Evolutionary conservation across 1,140 invertebrate genomes (phyloP), one percentile per base, ranked within the genome.

Genomic region (Leptinotarsa texana): DNA sequence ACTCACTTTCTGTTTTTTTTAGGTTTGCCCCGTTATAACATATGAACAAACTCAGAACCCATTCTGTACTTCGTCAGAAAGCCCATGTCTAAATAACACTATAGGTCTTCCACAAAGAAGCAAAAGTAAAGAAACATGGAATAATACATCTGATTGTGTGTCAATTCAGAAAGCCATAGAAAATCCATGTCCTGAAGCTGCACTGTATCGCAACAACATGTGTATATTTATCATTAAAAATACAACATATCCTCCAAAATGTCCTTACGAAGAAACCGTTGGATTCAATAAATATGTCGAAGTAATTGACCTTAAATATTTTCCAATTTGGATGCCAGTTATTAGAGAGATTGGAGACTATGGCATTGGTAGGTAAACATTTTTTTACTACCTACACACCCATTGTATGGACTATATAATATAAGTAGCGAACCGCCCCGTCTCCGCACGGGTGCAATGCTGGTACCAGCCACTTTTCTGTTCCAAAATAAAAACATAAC

Each of bases 261-360:
- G 77, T 75, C 75, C 75, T 11, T 79, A 76, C 49, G 62, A 74
- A 49, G 70, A 51, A 22, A 61, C n/a, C 17, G 21, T 76, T 5
- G 27, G 24, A 13, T 79, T 67, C 67, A 62, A 70, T 42, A 65
- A 69, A n/a, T 76, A 77, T 66, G 61, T 65, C 11, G 21, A n/a
- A 17, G 8, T 13, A 15, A 17, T 73, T 13, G 47, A 67, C 15
- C 15, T 57, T 17, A 24, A 68, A n/a, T 21, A 72, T 13, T 72
- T 74, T 27, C 75, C 77, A 6, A 68, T 79, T 15, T 79, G 77
- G 77, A 73, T 79, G 72, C 77, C 77, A 48, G 22, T 79, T 22
- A n/a, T 61, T 15, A 74, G 74, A 65, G 51, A 74, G 18, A 24
- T 57, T 21, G 17, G 13, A 47, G 18, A 17, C 8, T 73, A 75